Evolutionary conservation across 2,888 invertebrate genomes (phyloP).

Genomic region (Heteromurus nitidus): DNA sequence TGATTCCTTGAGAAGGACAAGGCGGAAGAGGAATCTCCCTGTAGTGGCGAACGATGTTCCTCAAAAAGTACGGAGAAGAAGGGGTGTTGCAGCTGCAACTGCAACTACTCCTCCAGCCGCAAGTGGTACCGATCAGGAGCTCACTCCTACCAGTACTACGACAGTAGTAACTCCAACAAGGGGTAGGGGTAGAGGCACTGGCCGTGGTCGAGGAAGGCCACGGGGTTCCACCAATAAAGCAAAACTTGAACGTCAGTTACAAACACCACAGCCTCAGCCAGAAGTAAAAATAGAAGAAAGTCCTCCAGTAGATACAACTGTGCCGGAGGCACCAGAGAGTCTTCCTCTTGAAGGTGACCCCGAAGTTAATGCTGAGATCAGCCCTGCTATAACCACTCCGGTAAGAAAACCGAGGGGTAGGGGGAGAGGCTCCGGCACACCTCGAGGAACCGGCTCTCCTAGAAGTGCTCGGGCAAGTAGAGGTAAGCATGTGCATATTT

Average conservation of each 20-base stretch:
- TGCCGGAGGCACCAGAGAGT: not conserved
- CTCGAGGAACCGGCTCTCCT: constrained; percentile 42
- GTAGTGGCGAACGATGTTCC: constrained; percentile 5
- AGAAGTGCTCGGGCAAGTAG: constrained; percentile 27
- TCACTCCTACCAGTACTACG: constrained; percentile 11
- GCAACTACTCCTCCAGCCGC: too few species aligned
- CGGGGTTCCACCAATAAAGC: constrained; percentile 68
- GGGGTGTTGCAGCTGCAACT: constrained; percentile 16
- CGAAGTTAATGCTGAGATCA: constrained; percentile 45
- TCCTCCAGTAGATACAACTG: constrained; percentile 14
- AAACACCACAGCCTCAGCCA: not conserved
- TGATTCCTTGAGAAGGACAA: constrained; percentile 34
- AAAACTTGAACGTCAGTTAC: constrained; percentile 47
- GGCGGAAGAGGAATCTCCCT: constrained; percentile 27
- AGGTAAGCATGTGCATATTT: constrained; percentile 33
- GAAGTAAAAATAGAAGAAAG: not conserved
- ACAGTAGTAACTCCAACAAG: constrained; percentile 20
- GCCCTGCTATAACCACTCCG: constrained; percentile 26
- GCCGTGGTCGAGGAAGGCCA: constrained; percentile 69
- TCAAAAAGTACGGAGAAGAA: constrained; percentile 28
- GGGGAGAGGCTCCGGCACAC: constrained; percentile 55
- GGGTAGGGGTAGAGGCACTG: constrained; percentile 60
- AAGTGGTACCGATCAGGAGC: not conserved
- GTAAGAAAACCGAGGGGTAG: constrained; percentile 29
- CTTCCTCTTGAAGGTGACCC: constrained; percentile 47